Conservation (phyloP, 2,113 vertebrate genomes). For the Dipodomys ordii region DNA sequence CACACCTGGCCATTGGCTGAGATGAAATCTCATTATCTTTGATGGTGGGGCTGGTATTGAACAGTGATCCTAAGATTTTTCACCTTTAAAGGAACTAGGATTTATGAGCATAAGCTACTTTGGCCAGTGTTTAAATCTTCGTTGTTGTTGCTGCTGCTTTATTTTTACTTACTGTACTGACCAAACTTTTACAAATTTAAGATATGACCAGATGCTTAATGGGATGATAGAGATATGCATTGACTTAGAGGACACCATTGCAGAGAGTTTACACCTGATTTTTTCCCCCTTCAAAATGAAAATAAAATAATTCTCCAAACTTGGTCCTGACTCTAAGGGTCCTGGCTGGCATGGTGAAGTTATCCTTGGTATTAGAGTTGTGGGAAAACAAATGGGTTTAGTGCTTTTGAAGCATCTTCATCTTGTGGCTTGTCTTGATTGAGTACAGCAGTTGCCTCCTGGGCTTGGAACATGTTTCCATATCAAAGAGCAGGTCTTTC, state of each 20-base stretch:
- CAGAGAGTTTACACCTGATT: not conserved
- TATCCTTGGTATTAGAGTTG: not conserved
- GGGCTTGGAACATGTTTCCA: not conserved
- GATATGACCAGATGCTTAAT: not conserved
- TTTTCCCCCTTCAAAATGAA: not conserved
- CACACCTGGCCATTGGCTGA: too few relatives aligned
- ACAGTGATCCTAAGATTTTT: too few relatives aligned
- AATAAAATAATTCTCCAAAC: not conserved
- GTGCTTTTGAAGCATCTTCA: not conserved
- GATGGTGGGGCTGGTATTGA: too few relatives aligned
- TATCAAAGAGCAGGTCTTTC: not conserved
- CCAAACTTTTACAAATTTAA: not conserved
- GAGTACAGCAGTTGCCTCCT: not conserved
- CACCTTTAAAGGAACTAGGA: too few relatives aligned
- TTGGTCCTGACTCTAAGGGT: not conserved
- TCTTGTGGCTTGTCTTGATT: not conserved
- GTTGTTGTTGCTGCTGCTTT: not conserved
- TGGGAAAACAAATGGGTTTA: not conserved
- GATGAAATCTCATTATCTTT: too few relatives aligned
- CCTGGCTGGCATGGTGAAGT: not conserved
- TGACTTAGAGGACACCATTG: rapidly evolving
- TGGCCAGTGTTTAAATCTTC: too few relatives aligned
- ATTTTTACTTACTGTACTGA: rapidly evolving
- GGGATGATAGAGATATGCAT: not conserved
- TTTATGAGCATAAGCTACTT: too few relatives aligned